A percentile compares a stretch with the other conserved stretches of the same genome.
phyloP scores from a whole-genome alignment of 2,113 vertebrate genomes.

The Okapia johnstoni region DNA sequence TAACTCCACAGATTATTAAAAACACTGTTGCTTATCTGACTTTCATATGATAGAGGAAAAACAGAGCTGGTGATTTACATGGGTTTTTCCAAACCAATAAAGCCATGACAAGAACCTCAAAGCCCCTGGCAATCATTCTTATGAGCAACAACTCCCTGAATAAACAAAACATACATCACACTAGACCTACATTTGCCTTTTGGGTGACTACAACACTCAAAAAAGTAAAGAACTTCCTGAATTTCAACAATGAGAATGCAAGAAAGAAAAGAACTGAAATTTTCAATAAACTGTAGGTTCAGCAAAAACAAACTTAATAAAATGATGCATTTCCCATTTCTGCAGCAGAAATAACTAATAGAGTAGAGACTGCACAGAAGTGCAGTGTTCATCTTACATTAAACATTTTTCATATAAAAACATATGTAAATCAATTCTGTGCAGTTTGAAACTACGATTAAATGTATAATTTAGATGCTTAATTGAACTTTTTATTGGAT shows the following conservation, averaged over 20 bases:
- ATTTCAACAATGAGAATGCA: background rate
- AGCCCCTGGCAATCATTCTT: background rate
- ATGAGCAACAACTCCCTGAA: background rate
- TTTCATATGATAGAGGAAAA: conserved; percentile 9
- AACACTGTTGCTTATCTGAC: background rate
- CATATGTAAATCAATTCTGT: conserved; percentile 75
- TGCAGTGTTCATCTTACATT: conserved; percentile 57
- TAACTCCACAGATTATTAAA: background rate
- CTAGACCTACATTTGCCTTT: background rate
- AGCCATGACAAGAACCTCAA: conserved; percentile 34
- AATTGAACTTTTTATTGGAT: conserved; percentile 76
- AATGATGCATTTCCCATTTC: conserved; percentile 71
- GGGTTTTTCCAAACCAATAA: conserved; percentile 30
- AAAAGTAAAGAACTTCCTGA: conserved; percentile 10
- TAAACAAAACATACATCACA: background rate
- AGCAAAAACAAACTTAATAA: conserved; percentile 71
- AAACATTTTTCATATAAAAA: conserved; percentile 73
- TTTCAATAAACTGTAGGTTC: conserved; percentile 55
- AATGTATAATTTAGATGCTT: conserved; percentile 76
- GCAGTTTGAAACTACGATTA: conserved; percentile 70
- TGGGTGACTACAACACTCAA: background rate
- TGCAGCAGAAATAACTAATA: conserved; percentile 74
- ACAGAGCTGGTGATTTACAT: background rate
- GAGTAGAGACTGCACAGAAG: conserved; percentile 68
- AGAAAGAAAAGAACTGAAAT: conserved; percentile 27